Conservation (phyloP, 2,113 vertebrate genomes). For the Heteronetta atricapilla region DNA sequence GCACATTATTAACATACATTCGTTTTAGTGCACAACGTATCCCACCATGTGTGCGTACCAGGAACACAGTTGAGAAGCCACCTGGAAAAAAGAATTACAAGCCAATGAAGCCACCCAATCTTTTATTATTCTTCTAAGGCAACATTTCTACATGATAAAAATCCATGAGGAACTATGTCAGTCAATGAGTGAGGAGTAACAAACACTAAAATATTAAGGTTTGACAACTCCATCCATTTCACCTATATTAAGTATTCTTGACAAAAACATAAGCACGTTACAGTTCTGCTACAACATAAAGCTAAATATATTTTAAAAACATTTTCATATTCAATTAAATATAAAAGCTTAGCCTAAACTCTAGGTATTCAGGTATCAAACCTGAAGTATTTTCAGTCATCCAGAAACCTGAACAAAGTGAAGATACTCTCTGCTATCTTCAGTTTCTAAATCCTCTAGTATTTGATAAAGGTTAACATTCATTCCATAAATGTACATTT, state of each 20-base stretch:
- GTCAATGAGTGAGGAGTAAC: fast-evolving
- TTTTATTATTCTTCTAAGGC: background rate
- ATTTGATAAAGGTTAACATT: background rate
- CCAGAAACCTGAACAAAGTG: background rate
- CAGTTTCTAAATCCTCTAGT: background rate
- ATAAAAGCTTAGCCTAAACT: background rate
- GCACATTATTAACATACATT: slow-evolving; percentile 94
- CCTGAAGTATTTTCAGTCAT: background rate
- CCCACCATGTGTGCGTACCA: slow-evolving; percentile 90
- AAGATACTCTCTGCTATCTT: background rate
- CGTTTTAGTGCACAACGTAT: slow-evolving; percentile 91
- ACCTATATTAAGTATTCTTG: background rate
- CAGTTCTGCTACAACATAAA: background rate
- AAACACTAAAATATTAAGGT: fast-evolving
- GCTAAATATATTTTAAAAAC: fast-evolving
- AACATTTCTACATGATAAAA: fast-evolving
- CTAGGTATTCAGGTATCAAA: fast-evolving
- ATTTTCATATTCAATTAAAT: background rate
- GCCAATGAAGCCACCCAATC: background rate
- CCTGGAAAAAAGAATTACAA: slow-evolving; percentile 70
- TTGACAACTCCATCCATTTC: background rate
- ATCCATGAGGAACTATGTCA: fast-evolving
- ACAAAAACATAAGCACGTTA: background rate
- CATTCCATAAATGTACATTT: background rate
- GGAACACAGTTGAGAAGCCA: slow-evolving; percentile 95